Evolutionary conservation across 2,113 vertebrate genomes (phyloP), one percentile per base, ranked within the genome.

Genomic region (Struthidea cinerea): DNA sequence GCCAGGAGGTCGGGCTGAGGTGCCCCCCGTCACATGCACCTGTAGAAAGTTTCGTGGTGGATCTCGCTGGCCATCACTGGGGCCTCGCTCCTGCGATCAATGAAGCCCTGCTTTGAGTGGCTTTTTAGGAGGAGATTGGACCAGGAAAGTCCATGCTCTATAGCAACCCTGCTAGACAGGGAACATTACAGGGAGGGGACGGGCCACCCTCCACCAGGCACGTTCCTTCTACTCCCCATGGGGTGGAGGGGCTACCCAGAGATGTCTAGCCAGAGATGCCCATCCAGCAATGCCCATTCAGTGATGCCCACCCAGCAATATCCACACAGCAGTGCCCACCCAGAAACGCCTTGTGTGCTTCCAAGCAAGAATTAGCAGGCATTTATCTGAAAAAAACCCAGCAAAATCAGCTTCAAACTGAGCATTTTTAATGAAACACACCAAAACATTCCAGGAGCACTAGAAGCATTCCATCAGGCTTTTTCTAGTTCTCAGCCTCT

Each of bases 31-130:
- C 16, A 44, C n/a, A 28, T 8, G 42, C 8, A 13, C 27, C n/a
- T 8, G 27, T 24, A 60, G 65, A 16, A 70, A n/a, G 10, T 39
- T 86, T 56, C 41, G 46, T 12, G 17, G 41, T 1, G 6, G 28
- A 10, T 39, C 52, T 76, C 2, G 3, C 6, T 9, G 77, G 46
- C 41, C 42, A 7, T 35, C 63, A 42, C 42, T 20, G 1, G 8
- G n/a, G 20, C 13, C 5, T 76, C 0, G 0, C 11, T 39, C 17
- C 53, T 26, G 32, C 21, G 19, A 52, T n/a, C 13, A 52, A 0
- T n/a, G 37, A 67, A 82, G 37, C 10, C 35, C 35, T 42, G 37
- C 11, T 19, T 47, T 50, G 61, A 35, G 5, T 2, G 7, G 12
- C 13, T 15, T 50, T 35, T 30, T 24, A 42, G 73, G 32, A 52